These are phyloP conservation scores for Falcaria lacertinaria DNA, from an alignment of 2,888 invertebrate genomes.

Conservation along the genomic window DNA sequence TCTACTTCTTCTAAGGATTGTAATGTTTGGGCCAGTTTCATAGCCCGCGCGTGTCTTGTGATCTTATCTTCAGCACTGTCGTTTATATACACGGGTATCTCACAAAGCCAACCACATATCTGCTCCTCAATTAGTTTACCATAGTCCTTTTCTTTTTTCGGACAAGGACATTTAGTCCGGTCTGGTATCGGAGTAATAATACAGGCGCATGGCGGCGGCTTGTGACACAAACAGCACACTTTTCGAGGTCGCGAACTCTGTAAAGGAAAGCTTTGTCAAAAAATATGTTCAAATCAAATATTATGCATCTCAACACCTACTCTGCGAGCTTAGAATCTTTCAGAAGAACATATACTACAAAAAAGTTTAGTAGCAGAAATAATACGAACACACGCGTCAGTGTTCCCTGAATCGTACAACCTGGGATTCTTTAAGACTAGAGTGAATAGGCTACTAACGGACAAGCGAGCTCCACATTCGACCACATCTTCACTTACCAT, in stretches of 20 bases:
- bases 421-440: too few relatives aligned
- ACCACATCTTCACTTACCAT: too few relatives aligned
- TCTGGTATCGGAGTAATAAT: not conserved
- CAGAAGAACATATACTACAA: too few relatives aligned
- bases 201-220: constrained; percentile 15
- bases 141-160: not conserved
- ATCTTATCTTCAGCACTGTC: constrained; percentile 20
- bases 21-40: constrained; percentile 21
- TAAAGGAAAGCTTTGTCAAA: too few relatives aligned
- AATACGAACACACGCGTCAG: too few relatives aligned
- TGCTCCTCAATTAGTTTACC: constrained; percentile 17
- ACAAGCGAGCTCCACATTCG: too few relatives aligned
- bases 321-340: too few relatives aligned
- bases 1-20: constrained; percentile 18
- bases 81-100: constrained; percentile 31
- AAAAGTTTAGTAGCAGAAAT: too few relatives aligned
- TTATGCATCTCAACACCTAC: too few relatives aligned
- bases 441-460: too few relatives aligned
- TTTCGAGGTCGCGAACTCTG: constrained; percentile 1
- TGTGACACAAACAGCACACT: constrained; percentile 15
- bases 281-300: too few relatives aligned
- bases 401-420: too few relatives aligned
- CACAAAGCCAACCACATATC: constrained; percentile 31
- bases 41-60: constrained; percentile 21
- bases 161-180: not conserved